Percentiles rank a stretch among this genome's conserved stretches.
Conservation (phyloP, 2,113 vertebrate species). For the Oncorhynchus mykiss region DNA sequence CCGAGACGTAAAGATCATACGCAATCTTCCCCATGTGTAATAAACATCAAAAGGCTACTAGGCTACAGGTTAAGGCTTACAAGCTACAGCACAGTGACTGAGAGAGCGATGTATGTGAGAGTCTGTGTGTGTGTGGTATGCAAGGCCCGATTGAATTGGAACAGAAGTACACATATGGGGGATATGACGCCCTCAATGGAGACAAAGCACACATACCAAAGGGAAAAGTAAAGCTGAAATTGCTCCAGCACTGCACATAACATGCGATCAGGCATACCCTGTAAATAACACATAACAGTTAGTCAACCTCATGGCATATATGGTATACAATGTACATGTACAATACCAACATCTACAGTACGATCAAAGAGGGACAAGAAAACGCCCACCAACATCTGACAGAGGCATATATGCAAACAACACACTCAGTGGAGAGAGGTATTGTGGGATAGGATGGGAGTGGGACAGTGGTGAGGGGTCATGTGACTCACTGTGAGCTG, state of each 20-base stretch:
- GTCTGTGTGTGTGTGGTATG: conserved; percentile 26
- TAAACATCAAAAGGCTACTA: conserved; percentile 21
- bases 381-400: conserved; percentile 77
- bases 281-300: conserved; percentile 85
- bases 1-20: conserved; percentile 53
- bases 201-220: conserved; percentile 86
- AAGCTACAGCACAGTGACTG: conserved; percentile 35
- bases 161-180: conserved; percentile 70
- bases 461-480: conserved; percentile 52
- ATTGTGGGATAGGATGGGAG: conserved; percentile 66
- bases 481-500: conserved; percentile 78
- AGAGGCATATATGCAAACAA: conserved; percentile 74
- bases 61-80: conserved; percentile 22
- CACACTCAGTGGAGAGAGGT: conserved; percentile 67
- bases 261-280: conserved; percentile 87
- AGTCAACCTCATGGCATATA: conserved; percentile 81
- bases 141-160: not conserved
- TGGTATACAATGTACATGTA: conserved; percentile 62
- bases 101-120: conserved; percentile 1
- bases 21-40: conserved; percentile 55
- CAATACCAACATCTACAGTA: conserved; percentile 76
- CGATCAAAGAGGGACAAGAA: conserved; percentile 72
- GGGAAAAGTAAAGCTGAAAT: conserved; percentile 86
- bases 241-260: conserved; percentile 85
- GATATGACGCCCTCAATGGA: conserved; percentile 77